Evolutionary conservation across 2,797 vertebrate species (phyloP), one percentile per base, ranked within the genome.

Genomic region (Chaetodon trifasciatus): DNA sequence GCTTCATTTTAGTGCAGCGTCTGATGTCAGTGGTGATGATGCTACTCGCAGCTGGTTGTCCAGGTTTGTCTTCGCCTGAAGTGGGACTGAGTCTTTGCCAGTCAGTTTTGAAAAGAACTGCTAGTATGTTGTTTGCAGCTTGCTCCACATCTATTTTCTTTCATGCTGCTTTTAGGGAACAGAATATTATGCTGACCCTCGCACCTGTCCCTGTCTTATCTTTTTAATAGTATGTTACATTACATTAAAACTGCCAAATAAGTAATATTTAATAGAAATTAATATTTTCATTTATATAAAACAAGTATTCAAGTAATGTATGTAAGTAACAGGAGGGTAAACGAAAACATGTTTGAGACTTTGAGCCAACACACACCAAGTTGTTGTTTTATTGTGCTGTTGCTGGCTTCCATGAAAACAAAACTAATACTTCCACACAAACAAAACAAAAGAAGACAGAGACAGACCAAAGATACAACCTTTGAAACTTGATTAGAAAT

Each of bases 401-500:
- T 53, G 61, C 35, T 28, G 10, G 8, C 28, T 40, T 68, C 15
- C 47, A 66, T 49, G 24, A 4, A 63, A 42, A 64, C 42, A 17
- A 57, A 69, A 49, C 52, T 15, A 28, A 5, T 15, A 17, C 44
- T 15, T 46, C 5, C 1, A 46, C 15, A 46, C 8, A 21, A 21
- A 42, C 10, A 7, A 67, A 28, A 2, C 16, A 50, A 21, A 28
- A 44, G 15, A 17, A 17, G 35, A 21, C 17, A 23, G 67, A 55
- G 15, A 60, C 16, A 23, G 47, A 61, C 35, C 21, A 50, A 60
- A 74, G 60, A 19, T 56, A 11, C 42, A 65, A 62, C 39, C 49
- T 73, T 61, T 17, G 8, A 40, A 69, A 57, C 35, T 57, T 73
- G n/a, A 65, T 74, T 44, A 73, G 44, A 74, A 56, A 55, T 49